Base-by-base conservation (phyloP, 2,797 vertebrate genomes). In the Acridotheres tristis region DNA sequence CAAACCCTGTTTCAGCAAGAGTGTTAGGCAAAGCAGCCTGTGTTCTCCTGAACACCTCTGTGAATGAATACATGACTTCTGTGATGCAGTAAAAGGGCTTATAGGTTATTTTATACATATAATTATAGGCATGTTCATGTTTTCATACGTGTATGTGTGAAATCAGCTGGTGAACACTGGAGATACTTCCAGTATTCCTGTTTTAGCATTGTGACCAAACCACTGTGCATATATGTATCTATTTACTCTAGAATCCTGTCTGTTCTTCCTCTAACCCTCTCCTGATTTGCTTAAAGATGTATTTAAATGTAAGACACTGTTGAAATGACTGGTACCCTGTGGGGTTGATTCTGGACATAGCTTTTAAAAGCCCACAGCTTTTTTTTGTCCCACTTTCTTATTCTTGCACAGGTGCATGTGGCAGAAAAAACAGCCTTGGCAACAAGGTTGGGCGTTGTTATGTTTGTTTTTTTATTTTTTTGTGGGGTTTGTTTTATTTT, bases 191-290 rank as follows among this genome's bases (percentile, higher is more conserved):
- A 57, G 5, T 34, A 59, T 82, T 91, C 25, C 13, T 58, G 3
- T 66, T 83, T 54, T 20, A 81, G 30, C 10, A 3, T 13, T 7
- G 2, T 66, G 29, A 48, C 34, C 22, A 83, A 93, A 57, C 7
- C 2, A 22, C 36, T 4, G 4, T 32, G 9, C 8, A 13, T 16
- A 1, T 29, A 18, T 16, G 1, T 8, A 3, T 12, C 3, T 8
- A 3, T 58, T 36, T 53, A 29, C 19, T 80, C 9, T 11, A 61
- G 29, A 54, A 1, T 76, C 23, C 25, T 74, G 6, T 51, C 36
- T 75, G 3, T 40, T 79, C 21, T 62, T 62, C 21, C 13, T 69
- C 32, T 80, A 50, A 36, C 12, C 3, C 3, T 38, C 7, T 47
- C 34, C 59, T 73, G 22, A n/a, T 63, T 63, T 43, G 20, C 40